Conservation (phyloP, 1,140 invertebrate genomes). For the Tetramorium alpestre region DNA sequence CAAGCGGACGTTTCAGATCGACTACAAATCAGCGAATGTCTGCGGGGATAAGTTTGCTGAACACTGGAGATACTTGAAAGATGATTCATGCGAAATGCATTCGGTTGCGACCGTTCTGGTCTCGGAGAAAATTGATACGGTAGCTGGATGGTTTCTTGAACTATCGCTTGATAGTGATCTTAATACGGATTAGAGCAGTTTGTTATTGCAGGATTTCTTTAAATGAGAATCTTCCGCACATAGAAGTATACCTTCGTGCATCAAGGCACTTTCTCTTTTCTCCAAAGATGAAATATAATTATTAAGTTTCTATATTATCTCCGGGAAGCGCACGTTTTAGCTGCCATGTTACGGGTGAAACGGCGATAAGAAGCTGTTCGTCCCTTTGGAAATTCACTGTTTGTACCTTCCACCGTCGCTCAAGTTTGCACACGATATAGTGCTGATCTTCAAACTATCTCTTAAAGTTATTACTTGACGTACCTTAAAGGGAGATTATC, state of each 20-base stretch:
- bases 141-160: not conserved
- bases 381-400: not conserved
- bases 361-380: not conserved
- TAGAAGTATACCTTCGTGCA: conserved; percentile 17
- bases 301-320: not conserved
- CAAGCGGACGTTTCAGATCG: not conserved
- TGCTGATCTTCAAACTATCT: not conserved
- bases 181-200: not conserved
- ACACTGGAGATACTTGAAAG: not conserved
- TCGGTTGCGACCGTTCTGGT: not conserved
- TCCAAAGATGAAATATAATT: not conserved
- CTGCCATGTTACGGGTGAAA: too few species aligned
- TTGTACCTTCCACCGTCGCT: conserved; percentile 3
- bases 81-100: conserved; percentile 2
- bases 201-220: not conserved
- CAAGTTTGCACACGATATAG: not conserved
- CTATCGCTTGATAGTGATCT: not conserved
- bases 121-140: not conserved
- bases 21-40: not conserved
- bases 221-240: not conserved
- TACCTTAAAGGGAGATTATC: not conserved
- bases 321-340: not conserved
- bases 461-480: not conserved
- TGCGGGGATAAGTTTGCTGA: not conserved
- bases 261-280: conserved; percentile 34